Conservation (phyloP, 1,140 invertebrate genomes). For the Sycophaga agraensis region DNA sequence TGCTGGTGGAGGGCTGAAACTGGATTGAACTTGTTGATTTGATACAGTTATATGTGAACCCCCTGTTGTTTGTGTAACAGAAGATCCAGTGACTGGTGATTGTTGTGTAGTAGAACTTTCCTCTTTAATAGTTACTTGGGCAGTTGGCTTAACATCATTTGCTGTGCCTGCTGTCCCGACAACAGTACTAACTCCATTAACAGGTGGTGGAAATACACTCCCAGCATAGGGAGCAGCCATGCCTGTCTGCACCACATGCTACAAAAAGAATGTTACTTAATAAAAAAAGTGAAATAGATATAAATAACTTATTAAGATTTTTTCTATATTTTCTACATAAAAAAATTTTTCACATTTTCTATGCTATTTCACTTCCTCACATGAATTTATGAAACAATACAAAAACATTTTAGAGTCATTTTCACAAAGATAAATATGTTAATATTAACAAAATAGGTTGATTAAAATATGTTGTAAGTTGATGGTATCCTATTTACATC, state of each 20-base stretch:
- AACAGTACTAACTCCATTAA: slow-evolving; percentile 66
- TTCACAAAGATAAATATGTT: too few relatives aligned
- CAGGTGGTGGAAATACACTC: slow-evolving; percentile 73
- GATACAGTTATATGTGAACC: slow-evolving; percentile 44
- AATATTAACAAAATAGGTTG: too few relatives aligned
- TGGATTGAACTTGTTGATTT: slow-evolving; percentile 46
- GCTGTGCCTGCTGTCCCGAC: slow-evolving; percentile 56
- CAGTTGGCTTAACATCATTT: slow-evolving; percentile 50
- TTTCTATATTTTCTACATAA: too few relatives aligned
- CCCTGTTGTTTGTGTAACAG: slow-evolving; percentile 43
- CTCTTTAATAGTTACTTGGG: slow-evolving; percentile 48
- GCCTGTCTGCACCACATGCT: slow-evolving; percentile 95
- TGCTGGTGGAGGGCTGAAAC: slow-evolving; percentile 54
- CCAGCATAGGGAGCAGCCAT: slow-evolving; percentile 83
- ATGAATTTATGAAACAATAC: too few relatives aligned
- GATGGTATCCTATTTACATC: too few relatives aligned
- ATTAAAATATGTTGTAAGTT: too few relatives aligned
- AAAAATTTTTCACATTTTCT: too few relatives aligned
- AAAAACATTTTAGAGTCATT: too few relatives aligned
- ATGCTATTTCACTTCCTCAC: too few relatives aligned
- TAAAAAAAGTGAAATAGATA: too few relatives aligned
- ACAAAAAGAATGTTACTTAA: slow-evolving; percentile 51
- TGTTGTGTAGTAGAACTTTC: slow-evolving; percentile 48
- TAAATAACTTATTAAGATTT: too few relatives aligned
- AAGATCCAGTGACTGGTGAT: slow-evolving; percentile 41